Evolutionary conservation across 1,140 invertebrate species (phyloP).

Genomic region (Drosophila gunungcola): DNA sequence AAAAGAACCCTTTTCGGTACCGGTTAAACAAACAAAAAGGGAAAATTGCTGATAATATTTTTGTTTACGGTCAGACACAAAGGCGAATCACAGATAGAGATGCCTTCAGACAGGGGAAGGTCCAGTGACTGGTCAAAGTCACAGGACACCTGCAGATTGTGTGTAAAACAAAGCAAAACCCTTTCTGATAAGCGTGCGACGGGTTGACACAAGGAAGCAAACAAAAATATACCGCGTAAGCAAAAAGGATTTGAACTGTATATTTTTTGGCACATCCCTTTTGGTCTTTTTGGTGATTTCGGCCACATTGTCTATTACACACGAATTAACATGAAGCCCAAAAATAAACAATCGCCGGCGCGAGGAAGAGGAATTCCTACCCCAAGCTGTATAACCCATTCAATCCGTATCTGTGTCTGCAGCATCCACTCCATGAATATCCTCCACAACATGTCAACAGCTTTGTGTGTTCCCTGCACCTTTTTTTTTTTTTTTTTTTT

Average conservation of each 20-base stretch:
- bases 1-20: conserved; percentile 11
- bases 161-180: conserved; percentile 50
- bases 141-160: conserved; percentile 66
- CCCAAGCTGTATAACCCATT: conserved; percentile 31
- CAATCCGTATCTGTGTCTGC: conserved; percentile 48
- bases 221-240: conserved; percentile 15
- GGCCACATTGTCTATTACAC: conserved; percentile 76
- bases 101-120: conserved; percentile 14
- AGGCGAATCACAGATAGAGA: conserved; percentile 22
- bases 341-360: conserved; percentile 52
- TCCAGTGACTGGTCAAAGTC: conserved; percentile 55
- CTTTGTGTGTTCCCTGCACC: conserved; percentile 47
- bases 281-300: conserved; percentile 37
- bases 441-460: conserved; percentile 64
- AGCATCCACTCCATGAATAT: conserved; percentile 35
- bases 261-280: conserved; percentile 8
- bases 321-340: conserved; percentile 68
- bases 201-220: conserved; percentile 20
- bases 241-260: conserved; percentile 16
- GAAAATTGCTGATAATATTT: conserved; percentile 62
- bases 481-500: conserved; percentile 31
- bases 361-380: not conserved
- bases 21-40: conserved; percentile 28
- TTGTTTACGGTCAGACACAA: conserved; percentile 19
- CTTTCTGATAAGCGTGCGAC: conserved; percentile 65